Base-by-base conservation (phyloP, 2,888 invertebrate genomes). In the Trilocha varians region DNA sequence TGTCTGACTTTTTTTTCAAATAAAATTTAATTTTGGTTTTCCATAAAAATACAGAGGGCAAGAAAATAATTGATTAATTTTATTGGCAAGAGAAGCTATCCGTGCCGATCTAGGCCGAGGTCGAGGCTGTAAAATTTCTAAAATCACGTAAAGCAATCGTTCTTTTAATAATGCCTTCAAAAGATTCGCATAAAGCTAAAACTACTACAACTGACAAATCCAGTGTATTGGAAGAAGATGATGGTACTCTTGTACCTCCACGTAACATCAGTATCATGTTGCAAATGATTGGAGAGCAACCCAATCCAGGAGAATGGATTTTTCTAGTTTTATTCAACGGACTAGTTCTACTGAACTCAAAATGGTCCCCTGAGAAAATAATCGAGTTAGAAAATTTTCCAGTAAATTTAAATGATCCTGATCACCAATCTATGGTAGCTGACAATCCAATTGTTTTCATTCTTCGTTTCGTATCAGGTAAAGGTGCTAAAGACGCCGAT, bases 361-460 rank as follows among this genome's bases (percentile, higher is more conserved):
- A 60, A 56, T 85, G 83, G 84, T 13, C 41, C 1, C 35, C 67
- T 41, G 62, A 55, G 3, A 17, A 41, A 5, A 41, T 42, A 11
- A 33, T 72, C 3, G 47, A 63, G 40, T 50, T 48, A 14, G 55
- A 63, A 36, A 34, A 35, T 9, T 46, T 75, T 16, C 59, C 65
- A 2, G 14, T 80, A 25, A 69, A 82, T 54, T 54, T 84, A 11
- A 67, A 67, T 38, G 65, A 74, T 13, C 38, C 52, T 25, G 34
- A 32, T 34, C 45, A 43, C 48, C 72, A 71, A 52, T 43, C 41
- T 3, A 16, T 70, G 15, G 38, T 75, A 13, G 67, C 72, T 0
- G 68, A 74, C 40, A 57, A 48, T 8, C 85, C 84, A n/a, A 50
- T 85, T 16, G 53, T 79, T 41, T 69, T 82, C 38, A 32, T 85